These are phyloP conservation scores for Cactoblastis cactorum DNA, from an alignment of 2,888 invertebrate species.

Conservation along the genomic window DNA sequence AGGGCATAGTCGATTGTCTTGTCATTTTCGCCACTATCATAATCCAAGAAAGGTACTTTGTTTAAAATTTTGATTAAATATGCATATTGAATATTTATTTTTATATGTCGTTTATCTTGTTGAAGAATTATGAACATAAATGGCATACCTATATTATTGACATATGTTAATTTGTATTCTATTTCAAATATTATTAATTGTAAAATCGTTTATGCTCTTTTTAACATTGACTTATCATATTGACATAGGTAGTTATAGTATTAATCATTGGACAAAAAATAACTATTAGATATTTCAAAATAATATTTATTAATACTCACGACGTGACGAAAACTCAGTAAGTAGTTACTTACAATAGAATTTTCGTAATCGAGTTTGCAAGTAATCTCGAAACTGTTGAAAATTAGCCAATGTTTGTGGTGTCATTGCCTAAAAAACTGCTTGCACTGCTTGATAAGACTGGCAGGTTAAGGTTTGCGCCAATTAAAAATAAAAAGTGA, in stretches of 20 bases:
- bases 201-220: too few relatives aligned
- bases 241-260: not conserved
- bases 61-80: too few relatives aligned
- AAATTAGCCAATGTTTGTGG: slow-evolving; percentile 10
- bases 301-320: too few relatives aligned
- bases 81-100: too few relatives aligned
- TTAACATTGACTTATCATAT: too few relatives aligned
- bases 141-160: too few relatives aligned
- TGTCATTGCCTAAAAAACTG: slow-evolving; percentile 9
- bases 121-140: too few relatives aligned
- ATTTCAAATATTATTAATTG: too few relatives aligned
- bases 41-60: not conserved
- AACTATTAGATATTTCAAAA: not conserved
- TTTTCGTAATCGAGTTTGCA: not conserved
- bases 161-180: too few relatives aligned
- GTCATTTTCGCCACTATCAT: not conserved
- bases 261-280: not conserved
- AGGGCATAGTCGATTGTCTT: not conserved
- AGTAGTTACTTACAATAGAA: not conserved
- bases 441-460: slow-evolving; percentile 1
- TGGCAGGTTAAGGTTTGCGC: not conserved
- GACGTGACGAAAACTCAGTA: not conserved
- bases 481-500: not conserved
- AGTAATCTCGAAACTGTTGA: slow-evolving; percentile 9
- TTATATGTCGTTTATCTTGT: too few relatives aligned